Percentiles rank a stretch among this genome's conserved stretches.
Conservation (phyloP, 2,113 vertebrate species). For the Tretioscincus oriximinensis region DNA sequence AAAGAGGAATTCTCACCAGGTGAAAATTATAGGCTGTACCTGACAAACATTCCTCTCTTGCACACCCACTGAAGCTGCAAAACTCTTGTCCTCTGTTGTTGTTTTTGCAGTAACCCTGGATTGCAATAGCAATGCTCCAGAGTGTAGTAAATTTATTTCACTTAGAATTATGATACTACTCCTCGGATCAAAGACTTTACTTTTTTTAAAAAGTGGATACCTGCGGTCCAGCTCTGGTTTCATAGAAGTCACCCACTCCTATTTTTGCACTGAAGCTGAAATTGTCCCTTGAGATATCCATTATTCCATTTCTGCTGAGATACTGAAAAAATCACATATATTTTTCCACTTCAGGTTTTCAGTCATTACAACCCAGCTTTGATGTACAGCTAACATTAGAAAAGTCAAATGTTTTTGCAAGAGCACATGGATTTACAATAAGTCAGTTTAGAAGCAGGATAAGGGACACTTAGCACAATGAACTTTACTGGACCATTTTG, state of each 20-base stretch:
- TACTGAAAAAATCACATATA: slow-evolving; percentile 93
- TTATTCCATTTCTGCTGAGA: slow-evolving; percentile 93
- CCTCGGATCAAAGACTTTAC: slow-evolving; percentile 77
- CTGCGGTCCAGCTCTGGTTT: slow-evolving; percentile 94
- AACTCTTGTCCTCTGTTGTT: too few relatives aligned
- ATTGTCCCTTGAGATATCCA: slow-evolving; percentile 93
- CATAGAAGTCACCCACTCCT: slow-evolving; percentile 97
- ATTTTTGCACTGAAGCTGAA: slow-evolving; percentile 99
- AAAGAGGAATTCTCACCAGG: too few relatives aligned
- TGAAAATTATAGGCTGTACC: too few relatives aligned
- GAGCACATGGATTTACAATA: slow-evolving; percentile 55
- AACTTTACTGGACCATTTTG: slow-evolving; percentile 51
- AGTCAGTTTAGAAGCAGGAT: slow-evolving; percentile 57
- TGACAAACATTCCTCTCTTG: too few relatives aligned
- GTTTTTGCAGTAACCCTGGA: too few relatives aligned
- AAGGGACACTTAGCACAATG: slow-evolving; percentile 54
- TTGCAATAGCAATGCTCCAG: slow-evolving; percentile 61
- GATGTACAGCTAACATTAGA: slow-evolving; percentile 71
- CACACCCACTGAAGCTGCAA: too few relatives aligned
- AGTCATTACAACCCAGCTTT: slow-evolving; percentile 77
- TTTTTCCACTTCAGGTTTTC: slow-evolving; percentile 84
- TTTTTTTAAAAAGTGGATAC: slow-evolving; percentile 82
- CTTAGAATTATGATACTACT: slow-evolving; percentile 68
- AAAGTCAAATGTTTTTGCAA: slow-evolving; percentile 64
- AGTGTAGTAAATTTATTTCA: slow-evolving; percentile 65